Conservation (phyloP, 2,888 invertebrate genomes). For the Acronicta leporina region DNA sequence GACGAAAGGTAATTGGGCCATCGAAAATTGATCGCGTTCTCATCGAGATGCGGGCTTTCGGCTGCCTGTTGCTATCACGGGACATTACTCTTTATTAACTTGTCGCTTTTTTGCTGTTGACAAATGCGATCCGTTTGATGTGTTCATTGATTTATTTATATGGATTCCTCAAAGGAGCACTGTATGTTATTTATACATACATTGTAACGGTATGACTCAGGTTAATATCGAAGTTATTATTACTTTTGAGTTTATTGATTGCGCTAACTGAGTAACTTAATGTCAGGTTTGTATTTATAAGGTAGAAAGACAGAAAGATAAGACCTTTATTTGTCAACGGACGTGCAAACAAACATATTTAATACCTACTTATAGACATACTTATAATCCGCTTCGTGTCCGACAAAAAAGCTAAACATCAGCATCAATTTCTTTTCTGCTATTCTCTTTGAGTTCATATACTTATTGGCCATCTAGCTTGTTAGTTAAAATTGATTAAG, state of each 20-base stretch:
- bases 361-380: too few relatives aligned
- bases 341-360: too few relatives aligned
- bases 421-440: too few relatives aligned
- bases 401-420: too few relatives aligned
- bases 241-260: background rate
- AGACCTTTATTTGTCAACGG: too few relatives aligned
- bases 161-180: slow-evolving; percentile 40
- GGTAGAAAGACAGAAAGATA: too few relatives aligned
- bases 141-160: slow-evolving; percentile 52
- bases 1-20: slow-evolving; percentile 76
- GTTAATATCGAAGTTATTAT: background rate
- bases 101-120: slow-evolving; percentile 48
- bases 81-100: slow-evolving; percentile 61
- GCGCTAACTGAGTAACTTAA: too few relatives aligned
- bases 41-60: slow-evolving; percentile 74
- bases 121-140: slow-evolving; percentile 47
- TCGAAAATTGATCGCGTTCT: slow-evolving; percentile 75
- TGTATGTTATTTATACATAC: slow-evolving; percentile 18
- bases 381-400: too few relatives aligned
- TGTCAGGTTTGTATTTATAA: too few relatives aligned
- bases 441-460: too few relatives aligned
- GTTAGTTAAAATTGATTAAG: too few relatives aligned
- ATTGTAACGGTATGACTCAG: slow-evolving; percentile 20
- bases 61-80: slow-evolving; percentile 68
- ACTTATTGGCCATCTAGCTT: too few relatives aligned